Evolutionary conservation across 1,140 invertebrate species (phyloP).

Genomic region (Neuroterus valhalla): DNA sequence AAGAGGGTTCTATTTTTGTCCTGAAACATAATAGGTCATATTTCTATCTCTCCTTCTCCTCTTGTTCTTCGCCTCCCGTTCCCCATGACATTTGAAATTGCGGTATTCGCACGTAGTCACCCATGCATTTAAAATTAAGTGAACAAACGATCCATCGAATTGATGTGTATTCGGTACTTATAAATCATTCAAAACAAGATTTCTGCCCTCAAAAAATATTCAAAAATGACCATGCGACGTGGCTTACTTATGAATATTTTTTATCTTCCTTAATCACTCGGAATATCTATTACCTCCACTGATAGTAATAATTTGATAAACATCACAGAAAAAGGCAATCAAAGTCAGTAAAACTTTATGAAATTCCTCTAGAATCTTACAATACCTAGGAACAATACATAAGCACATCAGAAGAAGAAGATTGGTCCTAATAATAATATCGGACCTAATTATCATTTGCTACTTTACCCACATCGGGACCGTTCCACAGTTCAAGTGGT

Average conservation of each 20-base stretch:
- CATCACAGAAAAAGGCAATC: constrained; percentile 22
- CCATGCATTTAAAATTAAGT: constrained; percentile 16
- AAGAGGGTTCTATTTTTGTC: constrained; percentile 2
- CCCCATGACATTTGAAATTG: constrained; percentile 22
- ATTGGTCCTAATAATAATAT: too few relatives aligned
- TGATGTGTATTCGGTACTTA: not conserved
- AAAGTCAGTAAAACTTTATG: constrained; percentile 14
- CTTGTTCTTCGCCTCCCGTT: not conserved
- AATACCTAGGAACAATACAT: constrained; percentile 6
- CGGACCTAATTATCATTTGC: too few relatives aligned
- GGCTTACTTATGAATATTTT: not conserved
- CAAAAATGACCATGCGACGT: constrained; percentile 2
- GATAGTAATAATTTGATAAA: constrained; percentile 11
- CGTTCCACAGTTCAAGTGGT: too few relatives aligned
- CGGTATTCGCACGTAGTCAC: constrained; percentile 22
- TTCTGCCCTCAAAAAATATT: not conserved
- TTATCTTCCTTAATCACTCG: not conserved
- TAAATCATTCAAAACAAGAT: not conserved
- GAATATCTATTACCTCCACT: not conserved
- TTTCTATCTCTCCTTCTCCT: constrained; percentile 15
- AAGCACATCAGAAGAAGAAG: not conserved
- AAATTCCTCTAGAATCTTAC: not conserved
- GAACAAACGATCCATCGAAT: constrained; percentile 9
- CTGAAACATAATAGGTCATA: constrained; percentile 25
- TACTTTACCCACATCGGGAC: too few relatives aligned